A percentile compares a stretch with the other conserved stretches of the same genome.
Evolutionary conservation across 2,113 vertebrate genomes (phyloP).

Genomic region (Narcine bancroftii): DNA sequence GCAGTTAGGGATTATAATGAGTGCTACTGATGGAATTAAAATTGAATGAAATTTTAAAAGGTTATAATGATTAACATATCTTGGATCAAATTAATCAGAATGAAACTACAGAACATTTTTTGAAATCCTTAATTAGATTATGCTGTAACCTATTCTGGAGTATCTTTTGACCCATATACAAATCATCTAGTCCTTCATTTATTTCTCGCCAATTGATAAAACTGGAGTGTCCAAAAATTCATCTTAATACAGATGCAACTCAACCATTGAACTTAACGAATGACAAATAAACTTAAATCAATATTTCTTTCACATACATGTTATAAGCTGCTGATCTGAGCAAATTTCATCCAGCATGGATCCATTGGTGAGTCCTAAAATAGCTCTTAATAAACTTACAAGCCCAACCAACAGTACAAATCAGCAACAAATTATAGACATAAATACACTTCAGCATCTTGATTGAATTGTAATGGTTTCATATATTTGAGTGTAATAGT

Average conservation of each 20-base stretch:
- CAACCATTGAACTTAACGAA: neutral
- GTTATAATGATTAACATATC: neutral
- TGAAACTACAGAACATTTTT: neutral
- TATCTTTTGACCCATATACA: neutral
- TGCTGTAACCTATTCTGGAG: neutral
- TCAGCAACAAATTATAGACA: neutral
- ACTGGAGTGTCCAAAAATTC: neutral
- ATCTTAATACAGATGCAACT: neutral
- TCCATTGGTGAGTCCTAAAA: neutral
- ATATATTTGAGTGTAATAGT: no score
- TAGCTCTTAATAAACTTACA: neutral
- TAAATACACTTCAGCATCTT: neutral
- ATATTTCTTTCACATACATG: neutral
- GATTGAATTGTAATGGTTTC: neutral
- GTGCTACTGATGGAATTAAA: neutral
- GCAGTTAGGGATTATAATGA: neutral
- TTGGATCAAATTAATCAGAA: neutral
- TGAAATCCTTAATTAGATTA: conserved; percentile 9
- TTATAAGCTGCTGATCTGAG: neutral
- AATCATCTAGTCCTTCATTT: neutral
- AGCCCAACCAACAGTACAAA: neutral
- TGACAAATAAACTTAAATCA: neutral
- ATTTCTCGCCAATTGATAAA: neutral
- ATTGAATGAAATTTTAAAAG: neutral
- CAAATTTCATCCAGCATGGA: neutral